Evolutionary conservation across 2,888 invertebrate genomes (phyloP).

Genomic region (Tenthredo amoena): DNA sequence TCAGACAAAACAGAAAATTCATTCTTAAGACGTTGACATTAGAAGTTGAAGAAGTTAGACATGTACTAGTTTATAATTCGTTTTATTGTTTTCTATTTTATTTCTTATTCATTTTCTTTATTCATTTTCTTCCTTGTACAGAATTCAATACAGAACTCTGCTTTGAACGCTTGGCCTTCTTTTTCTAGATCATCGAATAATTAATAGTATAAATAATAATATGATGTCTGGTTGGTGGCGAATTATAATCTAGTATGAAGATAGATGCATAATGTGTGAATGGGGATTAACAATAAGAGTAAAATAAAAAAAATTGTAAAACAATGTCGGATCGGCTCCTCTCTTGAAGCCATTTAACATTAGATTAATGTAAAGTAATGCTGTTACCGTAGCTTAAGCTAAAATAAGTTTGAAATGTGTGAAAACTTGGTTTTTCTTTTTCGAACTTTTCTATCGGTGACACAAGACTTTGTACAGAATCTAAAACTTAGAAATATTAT

Average conservation of each 20-base stretch:
- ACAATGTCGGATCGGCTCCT: background rate
- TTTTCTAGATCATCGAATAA: conserved; percentile 7
- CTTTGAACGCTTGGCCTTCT: background rate
- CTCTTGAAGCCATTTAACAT: background rate
- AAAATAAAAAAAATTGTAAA: background rate
- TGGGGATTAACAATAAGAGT: background rate
- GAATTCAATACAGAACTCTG: background rate
- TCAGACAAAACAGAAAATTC: conserved; percentile 19
- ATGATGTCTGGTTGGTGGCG: background rate
- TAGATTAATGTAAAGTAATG: background rate
- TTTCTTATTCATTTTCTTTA: background rate
- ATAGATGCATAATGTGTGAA: background rate
- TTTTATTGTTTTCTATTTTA: background rate
- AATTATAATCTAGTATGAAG: conserved; percentile 41
- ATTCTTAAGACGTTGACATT: conserved; percentile 25
- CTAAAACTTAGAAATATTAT: conserved; percentile 34
- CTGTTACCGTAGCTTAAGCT: conserved; percentile 8
- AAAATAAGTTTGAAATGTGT: background rate
- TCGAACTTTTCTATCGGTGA: conserved; percentile 21
- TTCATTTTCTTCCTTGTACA: background rate
- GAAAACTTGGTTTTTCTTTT: background rate
- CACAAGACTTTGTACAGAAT: conserved; percentile 44
- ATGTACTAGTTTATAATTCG: conserved; percentile 42
- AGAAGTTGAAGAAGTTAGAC: conserved; percentile 24
- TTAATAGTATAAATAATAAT: background rate